Conservation (phyloP, 2,797 vertebrate species). For the Rhynchotus rufescens region DNA sequence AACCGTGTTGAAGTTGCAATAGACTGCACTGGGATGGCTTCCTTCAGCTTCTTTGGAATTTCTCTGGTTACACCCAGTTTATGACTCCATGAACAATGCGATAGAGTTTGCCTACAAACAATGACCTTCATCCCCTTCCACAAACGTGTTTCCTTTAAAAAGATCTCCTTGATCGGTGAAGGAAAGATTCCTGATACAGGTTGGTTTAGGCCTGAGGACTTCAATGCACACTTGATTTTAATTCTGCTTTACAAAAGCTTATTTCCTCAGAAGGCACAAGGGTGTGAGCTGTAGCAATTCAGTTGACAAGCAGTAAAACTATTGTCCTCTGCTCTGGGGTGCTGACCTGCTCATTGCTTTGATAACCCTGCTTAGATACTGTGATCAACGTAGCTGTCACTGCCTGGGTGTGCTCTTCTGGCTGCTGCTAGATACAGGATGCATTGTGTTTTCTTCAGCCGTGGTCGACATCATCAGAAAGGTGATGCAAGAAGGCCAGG, state of each 20-base stretch:
- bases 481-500: not conserved
- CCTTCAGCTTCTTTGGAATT: not conserved
- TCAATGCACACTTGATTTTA: not conserved
- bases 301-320: constrained; percentile 8
- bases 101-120: not conserved
- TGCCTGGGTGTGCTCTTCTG: not conserved
- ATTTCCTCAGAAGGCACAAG: not conserved
- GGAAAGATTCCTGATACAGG: not conserved
- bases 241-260: not conserved
- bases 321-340: constrained; percentile 10
- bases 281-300: not conserved
- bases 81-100: not conserved
- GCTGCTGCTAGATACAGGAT: not conserved
- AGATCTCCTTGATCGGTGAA: not conserved
- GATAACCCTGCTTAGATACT: not conserved
- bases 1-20: not conserved
- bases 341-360: not conserved
- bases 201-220: not conserved
- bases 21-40: not conserved
- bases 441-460: not conserved
- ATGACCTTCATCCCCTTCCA: not conserved
- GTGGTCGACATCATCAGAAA: not conserved
- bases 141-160: not conserved
- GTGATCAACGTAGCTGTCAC: not conserved
- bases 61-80: not conserved